A percentile compares a stretch with the other conserved stretches of the same genome.
Evolutionary conservation across 37 sponge, comb jelly and placozoan genomes (phyloP).

Genomic region (Amphimedon queenslandica): DNA sequence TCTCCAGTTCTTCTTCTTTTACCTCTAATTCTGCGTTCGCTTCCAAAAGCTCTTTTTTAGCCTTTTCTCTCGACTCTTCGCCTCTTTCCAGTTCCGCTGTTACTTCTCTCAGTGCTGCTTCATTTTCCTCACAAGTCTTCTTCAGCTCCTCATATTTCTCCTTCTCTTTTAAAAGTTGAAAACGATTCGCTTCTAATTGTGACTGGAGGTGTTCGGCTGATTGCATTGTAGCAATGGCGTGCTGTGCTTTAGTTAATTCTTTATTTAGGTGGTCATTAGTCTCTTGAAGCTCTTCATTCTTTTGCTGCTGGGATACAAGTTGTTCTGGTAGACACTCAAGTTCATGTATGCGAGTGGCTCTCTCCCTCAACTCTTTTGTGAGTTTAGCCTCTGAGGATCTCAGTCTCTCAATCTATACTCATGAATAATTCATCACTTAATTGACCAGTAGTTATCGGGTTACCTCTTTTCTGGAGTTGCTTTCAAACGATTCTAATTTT

Average conservation of each 20-base stretch:
- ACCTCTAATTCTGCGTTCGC: background rate
- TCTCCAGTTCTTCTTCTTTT: conserved; percentile 5
- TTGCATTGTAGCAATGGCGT: conserved; percentile 7
- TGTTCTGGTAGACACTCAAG: conserved; percentile 23
- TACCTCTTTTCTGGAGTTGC: no score
- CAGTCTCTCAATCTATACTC: no score
- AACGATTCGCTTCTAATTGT: background rate
- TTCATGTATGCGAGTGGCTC: conserved; percentile 15
- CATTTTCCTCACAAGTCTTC: background rate
- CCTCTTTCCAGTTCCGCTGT: background rate
- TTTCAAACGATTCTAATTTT: no score
- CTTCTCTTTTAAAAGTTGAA: background rate
- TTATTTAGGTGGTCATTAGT: conserved; percentile 17
- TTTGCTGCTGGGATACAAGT: conserved; percentile 18
- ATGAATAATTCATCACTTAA: no score
- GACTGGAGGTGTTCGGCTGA: background rate
- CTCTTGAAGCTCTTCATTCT: conserved; percentile 22
- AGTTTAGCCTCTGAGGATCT: no score
- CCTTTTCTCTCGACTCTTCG: no score
- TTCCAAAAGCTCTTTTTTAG: background rate
- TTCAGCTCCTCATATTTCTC: background rate
- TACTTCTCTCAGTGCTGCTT: background rate
- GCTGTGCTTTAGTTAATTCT: conserved; percentile 14
- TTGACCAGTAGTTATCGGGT: no score
- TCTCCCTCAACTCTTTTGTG: conserved; percentile 8